phyloP scores from a whole-genome alignment of 2,888 invertebrate species.

The Empis livida region DNA sequence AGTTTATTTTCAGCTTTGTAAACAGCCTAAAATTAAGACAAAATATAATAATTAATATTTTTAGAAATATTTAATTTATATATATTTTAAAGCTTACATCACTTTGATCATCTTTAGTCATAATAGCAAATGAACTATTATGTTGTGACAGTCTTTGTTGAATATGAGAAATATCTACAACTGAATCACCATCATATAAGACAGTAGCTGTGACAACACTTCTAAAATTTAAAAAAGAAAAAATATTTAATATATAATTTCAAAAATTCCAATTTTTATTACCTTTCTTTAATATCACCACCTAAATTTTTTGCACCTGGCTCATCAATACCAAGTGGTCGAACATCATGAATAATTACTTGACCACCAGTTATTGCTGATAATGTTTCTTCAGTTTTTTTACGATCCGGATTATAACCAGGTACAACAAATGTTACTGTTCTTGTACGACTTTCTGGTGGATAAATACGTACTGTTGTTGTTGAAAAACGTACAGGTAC shows the following conservation, averaged over 20 bases:
- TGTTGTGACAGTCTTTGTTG: constrained; percentile 46
- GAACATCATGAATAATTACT: constrained; percentile 61
- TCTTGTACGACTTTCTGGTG: constrained; percentile 60
- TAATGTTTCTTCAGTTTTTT: constrained; percentile 59
- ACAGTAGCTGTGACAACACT: constrained; percentile 62
- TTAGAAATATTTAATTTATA: not conserved
- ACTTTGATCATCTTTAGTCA: constrained; percentile 25
- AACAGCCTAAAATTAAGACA: constrained; percentile 43
- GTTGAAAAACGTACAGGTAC: constrained; percentile 62
- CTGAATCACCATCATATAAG: constrained; percentile 48
- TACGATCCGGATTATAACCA: constrained; percentile 58
- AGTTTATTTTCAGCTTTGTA: constrained; percentile 60
- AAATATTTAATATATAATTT: not conserved
- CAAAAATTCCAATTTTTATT: too few relatives aligned
- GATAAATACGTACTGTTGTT: constrained; percentile 62
- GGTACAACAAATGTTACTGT: constrained; percentile 74
- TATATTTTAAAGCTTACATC: constrained; percentile 24
- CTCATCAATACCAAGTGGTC: constrained; percentile 47
- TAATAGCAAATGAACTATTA: constrained; percentile 31
- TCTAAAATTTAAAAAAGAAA: constrained; percentile 41
- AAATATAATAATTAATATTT: not conserved
- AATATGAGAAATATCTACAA: constrained; percentile 59
- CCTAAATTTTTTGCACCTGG: constrained; percentile 43
- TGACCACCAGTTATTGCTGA: constrained; percentile 67
- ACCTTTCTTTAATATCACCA: constrained; percentile 45